Percentiles rank a stretch among this genome's conserved stretches.
Conservation (phyloP, 2,113 vertebrate genomes). For the Callocephalon fimbriatum region DNA sequence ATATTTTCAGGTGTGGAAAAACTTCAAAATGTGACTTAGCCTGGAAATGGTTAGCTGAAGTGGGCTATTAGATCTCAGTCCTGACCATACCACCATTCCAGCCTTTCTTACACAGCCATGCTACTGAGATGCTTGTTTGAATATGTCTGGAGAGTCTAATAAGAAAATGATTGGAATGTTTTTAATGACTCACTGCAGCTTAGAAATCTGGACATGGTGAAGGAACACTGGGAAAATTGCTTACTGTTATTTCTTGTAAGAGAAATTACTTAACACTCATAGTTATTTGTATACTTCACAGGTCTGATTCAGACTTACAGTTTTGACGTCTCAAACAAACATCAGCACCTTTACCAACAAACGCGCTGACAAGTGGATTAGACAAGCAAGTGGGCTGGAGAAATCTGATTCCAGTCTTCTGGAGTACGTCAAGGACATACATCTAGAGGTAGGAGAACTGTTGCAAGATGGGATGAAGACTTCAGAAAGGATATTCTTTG, state of each 20-base stretch:
- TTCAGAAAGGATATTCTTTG: not conserved
- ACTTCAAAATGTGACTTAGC: not conserved
- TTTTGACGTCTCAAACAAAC: not conserved
- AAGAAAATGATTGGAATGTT: not conserved
- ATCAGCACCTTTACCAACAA: constrained; percentile 22
- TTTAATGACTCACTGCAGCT: not conserved
- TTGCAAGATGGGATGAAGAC: not conserved
- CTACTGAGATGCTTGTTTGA: not conserved
- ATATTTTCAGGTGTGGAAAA: not conserved
- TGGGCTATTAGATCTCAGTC: not conserved
- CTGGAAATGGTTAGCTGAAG: not conserved
- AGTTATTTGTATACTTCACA: constrained; percentile 35
- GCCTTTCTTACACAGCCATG: not conserved
- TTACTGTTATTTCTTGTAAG: not conserved
- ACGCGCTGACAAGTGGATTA: not conserved
- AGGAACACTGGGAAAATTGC: not conserved
- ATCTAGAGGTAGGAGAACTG: constrained; percentile 8
- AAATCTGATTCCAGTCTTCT: not conserved
- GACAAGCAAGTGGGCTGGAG: constrained; percentile 12
- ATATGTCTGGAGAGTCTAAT: not conserved
- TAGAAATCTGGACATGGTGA: not conserved
- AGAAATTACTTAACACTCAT: constrained; percentile 8
- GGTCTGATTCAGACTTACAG: constrained; percentile 28
- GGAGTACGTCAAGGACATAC: not conserved
- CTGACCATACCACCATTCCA: not conserved